Base-by-base conservation (phyloP, 2,888 invertebrate species). In the Allygus modestus region DNA sequence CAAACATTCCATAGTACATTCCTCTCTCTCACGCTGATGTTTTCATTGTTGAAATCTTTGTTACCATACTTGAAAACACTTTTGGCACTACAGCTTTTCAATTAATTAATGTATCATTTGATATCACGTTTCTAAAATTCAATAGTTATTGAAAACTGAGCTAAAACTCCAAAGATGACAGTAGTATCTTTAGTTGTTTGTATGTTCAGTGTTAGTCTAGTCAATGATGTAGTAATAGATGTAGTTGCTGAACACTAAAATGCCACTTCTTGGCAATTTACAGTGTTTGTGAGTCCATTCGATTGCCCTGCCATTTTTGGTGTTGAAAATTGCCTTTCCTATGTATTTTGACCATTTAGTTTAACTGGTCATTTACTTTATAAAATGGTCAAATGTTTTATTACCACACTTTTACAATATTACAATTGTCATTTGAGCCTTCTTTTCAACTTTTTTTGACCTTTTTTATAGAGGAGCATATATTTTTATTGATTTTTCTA, bases 121-220 rank as follows among this genome's bases (percentile, higher is more conserved):
- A 17, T 12, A 17, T 1, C 1, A 11, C 12, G 46, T 54, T 23
- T 54, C 23, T 54, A 23, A 54, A 23, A 23, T 54, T 46, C 1
- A 17, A 17, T 46, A 46, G 17, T 46, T 41, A 1, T 71, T 77
- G 77, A 77, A 77, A 77, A 77, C 51, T 51, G 77, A 46, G 77
- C 77, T 46, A 28, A 77, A 77, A 65, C 1, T 65, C 12, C 28
- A 4, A 20, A 26, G 11, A 77, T 46, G 43, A 43, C 28, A 23
- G 41, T 77, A 77, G 77, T 77, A n/a, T 41, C 77, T 46, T 77
- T 77, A 77, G 77, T 77, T 26, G 23, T 77, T 77, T 77, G 77
- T 77, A 77, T 77, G 77, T 77, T 77, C 77, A 46, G 77, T 77
- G 77, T 43, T 77, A 73, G 77, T 77, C 77, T 77, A 77, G 77